Evolutionary conservation across 2,888 invertebrate species (phyloP).

Genomic region (Cylloceria caligata): DNA sequence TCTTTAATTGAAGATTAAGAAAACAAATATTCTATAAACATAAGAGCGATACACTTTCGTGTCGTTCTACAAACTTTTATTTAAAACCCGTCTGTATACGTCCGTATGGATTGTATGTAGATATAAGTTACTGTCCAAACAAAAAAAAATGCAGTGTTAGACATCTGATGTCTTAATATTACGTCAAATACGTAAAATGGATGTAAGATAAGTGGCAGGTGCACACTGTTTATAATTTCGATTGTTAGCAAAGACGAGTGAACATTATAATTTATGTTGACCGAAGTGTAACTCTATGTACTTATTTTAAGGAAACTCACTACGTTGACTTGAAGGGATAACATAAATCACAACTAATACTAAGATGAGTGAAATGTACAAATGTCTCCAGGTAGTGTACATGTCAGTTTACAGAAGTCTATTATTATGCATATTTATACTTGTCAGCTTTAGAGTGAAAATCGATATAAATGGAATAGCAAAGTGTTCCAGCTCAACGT

Average conservation of each 20-base stretch:
- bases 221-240: background rate
- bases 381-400: background rate
- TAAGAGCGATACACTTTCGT: background rate
- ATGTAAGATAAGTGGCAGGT: conserved; percentile 13
- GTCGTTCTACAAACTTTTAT: background rate
- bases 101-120: background rate
- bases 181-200: background rate
- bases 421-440: background rate
- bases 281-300: background rate
- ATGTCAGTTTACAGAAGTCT: background rate
- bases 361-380: background rate
- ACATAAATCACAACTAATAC: background rate
- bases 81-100: background rate
- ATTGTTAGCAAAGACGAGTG: background rate
- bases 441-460: background rate
- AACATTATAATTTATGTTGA: too few relatives aligned
- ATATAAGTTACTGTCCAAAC: background rate
- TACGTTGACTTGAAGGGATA: background rate
- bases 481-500: too few relatives aligned
- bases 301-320: background rate
- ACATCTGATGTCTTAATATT: background rate
- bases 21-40: background rate
- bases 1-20: too few relatives aligned
- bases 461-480: background rate
- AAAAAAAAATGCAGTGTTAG: too few relatives aligned